Percentiles rank a stretch among this genome's conserved stretches.
These are phyloP conservation scores for Tachysurus vachellii DNA, from an alignment of 2,113 vertebrate genomes.

Conservation along the genomic window DNA sequence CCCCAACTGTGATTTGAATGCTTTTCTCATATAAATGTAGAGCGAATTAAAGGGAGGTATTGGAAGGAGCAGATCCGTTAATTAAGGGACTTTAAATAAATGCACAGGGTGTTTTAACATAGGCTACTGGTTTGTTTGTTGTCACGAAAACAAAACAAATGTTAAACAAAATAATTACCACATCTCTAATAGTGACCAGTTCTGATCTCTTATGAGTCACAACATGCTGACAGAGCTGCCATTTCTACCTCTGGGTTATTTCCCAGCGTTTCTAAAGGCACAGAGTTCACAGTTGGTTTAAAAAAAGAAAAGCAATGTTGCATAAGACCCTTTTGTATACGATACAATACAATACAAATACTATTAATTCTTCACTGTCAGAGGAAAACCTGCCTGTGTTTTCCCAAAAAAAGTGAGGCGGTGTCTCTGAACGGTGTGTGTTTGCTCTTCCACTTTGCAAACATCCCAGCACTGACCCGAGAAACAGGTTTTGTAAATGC, in stretches of 20 bases:
- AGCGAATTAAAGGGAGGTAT: background rate
- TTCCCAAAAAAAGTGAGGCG: background rate
- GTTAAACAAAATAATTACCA: background rate
- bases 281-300: background rate
- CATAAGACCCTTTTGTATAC: no score
- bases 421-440: background rate
- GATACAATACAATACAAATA: background rate
- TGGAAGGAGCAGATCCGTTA: background rate
- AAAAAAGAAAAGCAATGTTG: background rate
- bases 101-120: background rate
- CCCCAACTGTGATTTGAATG: background rate
- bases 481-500: slow-evolving; percentile 57
- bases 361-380: background rate
- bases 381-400: background rate
- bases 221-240: background rate
- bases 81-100: background rate
- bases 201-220: background rate
- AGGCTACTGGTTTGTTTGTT: background rate
- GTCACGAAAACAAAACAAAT: background rate
- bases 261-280: background rate
- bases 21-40: background rate
- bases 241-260: background rate
- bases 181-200: background rate
- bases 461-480: slow-evolving; percentile 61
- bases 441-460: slow-evolving; percentile 25